Evolutionary conservation across 2,888 invertebrate genomes (phyloP).

Genomic region (Drosophila longiperda): DNA sequence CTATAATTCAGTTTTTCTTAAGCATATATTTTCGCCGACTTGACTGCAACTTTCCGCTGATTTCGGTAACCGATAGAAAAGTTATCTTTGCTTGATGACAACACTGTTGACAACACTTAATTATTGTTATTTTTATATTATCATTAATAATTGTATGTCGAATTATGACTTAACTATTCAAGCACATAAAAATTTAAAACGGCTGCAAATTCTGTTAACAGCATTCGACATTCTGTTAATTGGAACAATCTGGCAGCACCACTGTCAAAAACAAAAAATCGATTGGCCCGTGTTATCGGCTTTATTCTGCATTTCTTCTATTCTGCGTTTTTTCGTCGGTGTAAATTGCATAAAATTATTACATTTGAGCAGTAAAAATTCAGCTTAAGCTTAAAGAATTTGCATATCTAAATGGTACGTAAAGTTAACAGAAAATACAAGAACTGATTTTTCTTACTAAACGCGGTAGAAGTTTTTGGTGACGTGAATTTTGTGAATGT

Average conservation of each 20-base stretch:
- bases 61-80: not conserved
- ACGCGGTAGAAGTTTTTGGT: constrained; percentile 53
- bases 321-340: constrained; percentile 59
- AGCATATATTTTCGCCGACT: not conserved
- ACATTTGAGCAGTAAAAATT: constrained; percentile 36
- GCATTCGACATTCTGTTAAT: constrained; percentile 4
- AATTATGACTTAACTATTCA: not conserved
- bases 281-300: constrained; percentile 44
- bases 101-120: not conserved
- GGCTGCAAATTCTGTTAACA: not conserved
- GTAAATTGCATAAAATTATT: constrained; percentile 55
- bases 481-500: constrained; percentile 49
- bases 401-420: constrained; percentile 60
- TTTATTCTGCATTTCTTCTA: constrained; percentile 51
- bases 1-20: not conserved
- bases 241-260: constrained; percentile 37
- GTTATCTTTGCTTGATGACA: not conserved
- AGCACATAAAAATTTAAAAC: not conserved
- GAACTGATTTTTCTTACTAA: constrained; percentile 10
- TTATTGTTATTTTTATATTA: not conserved
- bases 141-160: not conserved
- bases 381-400: constrained; percentile 58
- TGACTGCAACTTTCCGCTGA: not conserved
- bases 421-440: constrained; percentile 3
- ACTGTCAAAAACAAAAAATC: not conserved